Evolutionary conservation across 2,888 invertebrate genomes (phyloP).

Genomic region (Andrena bucephala): DNA sequence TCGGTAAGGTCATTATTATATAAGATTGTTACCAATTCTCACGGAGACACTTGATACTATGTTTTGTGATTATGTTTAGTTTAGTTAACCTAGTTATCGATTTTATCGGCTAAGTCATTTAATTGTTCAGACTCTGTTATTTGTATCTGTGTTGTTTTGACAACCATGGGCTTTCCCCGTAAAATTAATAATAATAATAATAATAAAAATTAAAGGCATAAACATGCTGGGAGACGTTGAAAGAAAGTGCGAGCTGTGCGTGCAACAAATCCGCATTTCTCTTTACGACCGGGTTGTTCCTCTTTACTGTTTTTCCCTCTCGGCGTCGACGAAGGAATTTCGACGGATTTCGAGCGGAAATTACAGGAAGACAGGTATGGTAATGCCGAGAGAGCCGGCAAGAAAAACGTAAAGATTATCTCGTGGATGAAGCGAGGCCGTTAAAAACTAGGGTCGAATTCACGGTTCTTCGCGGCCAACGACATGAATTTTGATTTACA

Average conservation of each 20-base stretch:
- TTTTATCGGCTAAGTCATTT: too few relatives aligned
- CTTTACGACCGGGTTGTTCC: background rate
- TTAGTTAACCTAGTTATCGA: too few relatives aligned
- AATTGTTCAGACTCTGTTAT: too few relatives aligned
- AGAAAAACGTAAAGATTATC: conserved; percentile 25
- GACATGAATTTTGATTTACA: conserved; percentile 67
- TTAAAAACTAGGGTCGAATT: conserved; percentile 44
- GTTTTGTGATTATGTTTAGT: too few relatives aligned
- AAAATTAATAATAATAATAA: too few relatives aligned
- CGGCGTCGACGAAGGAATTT: background rate
- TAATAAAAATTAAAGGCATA: too few relatives aligned
- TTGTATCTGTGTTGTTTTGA: too few relatives aligned
- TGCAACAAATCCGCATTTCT: background rate
- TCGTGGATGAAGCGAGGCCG: background rate
- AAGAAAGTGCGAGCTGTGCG: background rate
- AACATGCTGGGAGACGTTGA: conserved; percentile 8
- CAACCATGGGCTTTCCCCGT: too few relatives aligned
- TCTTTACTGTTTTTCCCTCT: background rate
- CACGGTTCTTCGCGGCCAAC: conserved; percentile 20
- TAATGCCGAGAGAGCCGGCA: background rate
- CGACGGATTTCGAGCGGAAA: conserved; percentile 30
- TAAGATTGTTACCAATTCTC: too few relatives aligned
- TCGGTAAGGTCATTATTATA: too few relatives aligned
- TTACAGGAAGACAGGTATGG: conserved; percentile 14
- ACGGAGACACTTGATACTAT: too few relatives aligned